These are phyloP conservation scores for Bellardia pandia DNA, from an alignment of 2,888 invertebrate species.

Conservation along the genomic window DNA sequence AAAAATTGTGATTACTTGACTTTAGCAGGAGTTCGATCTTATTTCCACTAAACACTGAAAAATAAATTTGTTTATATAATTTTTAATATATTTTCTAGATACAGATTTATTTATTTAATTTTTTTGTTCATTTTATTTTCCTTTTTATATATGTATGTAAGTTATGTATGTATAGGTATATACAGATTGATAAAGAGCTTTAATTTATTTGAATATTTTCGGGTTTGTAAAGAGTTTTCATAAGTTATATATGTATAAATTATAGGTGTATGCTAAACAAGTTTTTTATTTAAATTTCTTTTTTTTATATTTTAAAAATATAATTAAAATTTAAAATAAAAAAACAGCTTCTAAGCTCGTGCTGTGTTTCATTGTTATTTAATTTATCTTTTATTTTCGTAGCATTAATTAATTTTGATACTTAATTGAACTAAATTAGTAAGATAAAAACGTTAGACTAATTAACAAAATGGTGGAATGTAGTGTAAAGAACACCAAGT, in stretches of 20 bases:
- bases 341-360: background rate
- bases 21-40: too few relatives aligned
- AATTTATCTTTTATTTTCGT: slow-evolving; percentile 12
- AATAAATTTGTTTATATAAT: too few relatives aligned
- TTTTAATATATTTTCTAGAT: background rate
- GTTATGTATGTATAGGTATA: slow-evolving; percentile 13
- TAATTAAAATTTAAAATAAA: slow-evolving; percentile 42
- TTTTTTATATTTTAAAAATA: slow-evolving; percentile 13
- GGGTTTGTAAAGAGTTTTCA: background rate
- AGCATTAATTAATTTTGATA: slow-evolving; percentile 58
- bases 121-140: background rate
- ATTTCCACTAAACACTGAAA: too few relatives aligned
- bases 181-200: slow-evolving; percentile 65
- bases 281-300: slow-evolving; percentile 32
- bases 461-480: slow-evolving; percentile 69
- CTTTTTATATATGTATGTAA: too few relatives aligned
- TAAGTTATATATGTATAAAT: slow-evolving; percentile 60
- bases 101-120: slow-evolving; percentile 44
- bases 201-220: slow-evolving; percentile 13
- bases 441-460: slow-evolving; percentile 60
- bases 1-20: too few relatives aligned
- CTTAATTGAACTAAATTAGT: slow-evolving; percentile 64
- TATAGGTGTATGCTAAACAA: slow-evolving; percentile 53
- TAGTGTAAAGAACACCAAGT: slow-evolving; percentile 47
- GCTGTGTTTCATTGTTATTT: slow-evolving; percentile 1